phyloP scores from a whole-genome alignment of 2,888 invertebrate genomes.

The Gasteruption jaculator region DNA sequence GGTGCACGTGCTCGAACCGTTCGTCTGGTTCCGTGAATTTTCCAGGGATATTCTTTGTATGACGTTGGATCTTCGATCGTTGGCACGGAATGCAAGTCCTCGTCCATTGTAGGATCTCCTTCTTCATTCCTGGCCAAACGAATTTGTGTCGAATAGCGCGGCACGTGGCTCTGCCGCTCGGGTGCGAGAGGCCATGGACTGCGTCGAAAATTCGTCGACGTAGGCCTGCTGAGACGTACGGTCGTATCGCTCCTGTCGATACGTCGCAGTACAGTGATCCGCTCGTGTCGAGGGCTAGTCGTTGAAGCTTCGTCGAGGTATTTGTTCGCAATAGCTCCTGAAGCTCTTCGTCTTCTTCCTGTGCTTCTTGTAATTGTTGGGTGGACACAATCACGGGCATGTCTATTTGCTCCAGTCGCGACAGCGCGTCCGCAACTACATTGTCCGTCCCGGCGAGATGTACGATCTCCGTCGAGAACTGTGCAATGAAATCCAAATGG shows the following conservation, averaged over 20 bases:
- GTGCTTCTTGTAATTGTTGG: conserved; percentile 4
- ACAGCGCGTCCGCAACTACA: conserved; percentile 27
- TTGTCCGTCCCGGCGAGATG: conserved; percentile 18
- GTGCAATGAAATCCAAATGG: background rate
- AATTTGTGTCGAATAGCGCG: conserved; percentile 25
- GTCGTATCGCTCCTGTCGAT: conserved; percentile 16
- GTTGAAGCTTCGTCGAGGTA: conserved; percentile 11
- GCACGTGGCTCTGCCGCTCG: conserved; percentile 18
- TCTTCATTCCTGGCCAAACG: conserved; percentile 30
- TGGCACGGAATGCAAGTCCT: background rate
- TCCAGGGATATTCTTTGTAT: conserved; percentile 10
- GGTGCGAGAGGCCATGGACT: conserved; percentile 22
- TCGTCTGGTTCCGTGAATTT: conserved; percentile 25
- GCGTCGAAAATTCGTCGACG: conserved; percentile 18
- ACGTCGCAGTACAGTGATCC: conserved; percentile 18
- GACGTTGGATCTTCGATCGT: background rate
- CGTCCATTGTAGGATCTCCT: conserved; percentile 21
- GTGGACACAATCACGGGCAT: conserved; percentile 12
- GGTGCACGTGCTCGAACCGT: conserved; percentile 46
- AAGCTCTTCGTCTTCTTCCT: conserved; percentile 14
- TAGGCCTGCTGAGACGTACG: conserved; percentile 22
- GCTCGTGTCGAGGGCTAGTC: conserved; percentile 1
- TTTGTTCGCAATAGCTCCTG: background rate
- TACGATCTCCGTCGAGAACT: background rate
- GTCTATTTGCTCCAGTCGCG: conserved; percentile 20